Evolutionary conservation across 2,113 vertebrate species (phyloP), one percentile per base, ranked within the genome.

Genomic region (Galeopterus variegatus): DNA sequence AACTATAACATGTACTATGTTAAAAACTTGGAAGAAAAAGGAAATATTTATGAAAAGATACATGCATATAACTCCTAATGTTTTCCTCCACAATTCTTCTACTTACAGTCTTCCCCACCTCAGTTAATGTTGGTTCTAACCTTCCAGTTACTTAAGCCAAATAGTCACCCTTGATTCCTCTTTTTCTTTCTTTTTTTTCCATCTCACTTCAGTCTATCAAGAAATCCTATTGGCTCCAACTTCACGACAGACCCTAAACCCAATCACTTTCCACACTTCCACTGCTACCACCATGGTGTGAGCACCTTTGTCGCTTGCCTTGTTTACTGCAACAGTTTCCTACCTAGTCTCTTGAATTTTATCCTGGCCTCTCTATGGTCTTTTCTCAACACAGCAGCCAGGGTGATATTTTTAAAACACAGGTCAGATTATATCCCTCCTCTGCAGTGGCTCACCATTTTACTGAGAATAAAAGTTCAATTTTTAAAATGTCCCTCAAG

Each of bases 11-110:
- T 33, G 17, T 24, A 26, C 23, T 56, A n/a, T 50, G 13, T 79
- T 84, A 52, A 85, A 88, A 94, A 41, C 26, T 48, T 88, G 3
- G 6, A 28, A 31, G n/a, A 81, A 93, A 93, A 91, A 83, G 6
- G 73, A 90, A 89, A 73, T 76, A 62, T 54, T 87, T 85, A 76
- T 60, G 52, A 90, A 92, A 96, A 94, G 24, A 41, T 26, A 52
- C 24, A 86, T 72, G 3, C 8, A n/a, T 90, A 28, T 8, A 93
- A n/a, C 3, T 65, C 48, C 19, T 94, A 83, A 33, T 67, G 8
- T 52, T 77, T 94, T 17, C 62, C 45, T 88, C 21, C 3, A 17
- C 50, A 75, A 65, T 31, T 73, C 33, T 84, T 65, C 50, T 15
- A 14, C 31, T n/a, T 80, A 56, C 0, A 19, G 1, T 54, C 9